Conservation (phyloP, 2,113 vertebrate species). For the Eulemur macaco region DNA sequence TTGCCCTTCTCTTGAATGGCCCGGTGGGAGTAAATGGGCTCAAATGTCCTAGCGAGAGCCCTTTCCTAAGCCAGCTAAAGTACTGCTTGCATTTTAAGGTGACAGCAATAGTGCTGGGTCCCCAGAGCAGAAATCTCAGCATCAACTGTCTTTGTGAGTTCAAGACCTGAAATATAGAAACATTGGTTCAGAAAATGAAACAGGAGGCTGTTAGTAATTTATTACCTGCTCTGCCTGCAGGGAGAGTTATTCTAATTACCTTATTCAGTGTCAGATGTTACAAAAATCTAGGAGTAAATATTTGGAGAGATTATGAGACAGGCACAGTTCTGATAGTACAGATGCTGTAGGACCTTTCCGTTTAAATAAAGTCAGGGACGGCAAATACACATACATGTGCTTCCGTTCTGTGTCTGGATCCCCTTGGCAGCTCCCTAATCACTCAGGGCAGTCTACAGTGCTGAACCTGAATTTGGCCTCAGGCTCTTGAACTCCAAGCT, state of each 20-base stretch:
- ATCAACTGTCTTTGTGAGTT: background rate
- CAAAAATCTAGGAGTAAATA: background rate
- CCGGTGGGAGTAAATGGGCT: background rate
- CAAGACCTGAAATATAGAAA: background rate
- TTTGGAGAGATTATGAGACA: constrained; percentile 12
- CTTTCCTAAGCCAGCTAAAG: background rate
- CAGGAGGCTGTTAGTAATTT: background rate
- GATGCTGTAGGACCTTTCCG: background rate
- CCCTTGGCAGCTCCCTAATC: background rate
- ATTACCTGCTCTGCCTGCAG: background rate
- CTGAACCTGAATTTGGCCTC: background rate
- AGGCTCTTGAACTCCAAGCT: background rate
- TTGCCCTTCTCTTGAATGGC: background rate
- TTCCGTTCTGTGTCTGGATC: background rate
- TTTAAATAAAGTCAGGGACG: background rate
- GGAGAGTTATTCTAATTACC: background rate
- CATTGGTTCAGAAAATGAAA: background rate
- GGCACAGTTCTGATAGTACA: background rate
- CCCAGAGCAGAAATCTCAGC: background rate
- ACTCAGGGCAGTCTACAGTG: background rate
- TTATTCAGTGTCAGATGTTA: constrained; percentile 33
- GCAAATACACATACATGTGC: background rate
- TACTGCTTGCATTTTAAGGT: background rate
- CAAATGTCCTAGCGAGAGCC: background rate
- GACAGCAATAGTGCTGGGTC: background rate